Conservation (phyloP, 2,888 invertebrate species). For the Pyrrhia umbra region DNA sequence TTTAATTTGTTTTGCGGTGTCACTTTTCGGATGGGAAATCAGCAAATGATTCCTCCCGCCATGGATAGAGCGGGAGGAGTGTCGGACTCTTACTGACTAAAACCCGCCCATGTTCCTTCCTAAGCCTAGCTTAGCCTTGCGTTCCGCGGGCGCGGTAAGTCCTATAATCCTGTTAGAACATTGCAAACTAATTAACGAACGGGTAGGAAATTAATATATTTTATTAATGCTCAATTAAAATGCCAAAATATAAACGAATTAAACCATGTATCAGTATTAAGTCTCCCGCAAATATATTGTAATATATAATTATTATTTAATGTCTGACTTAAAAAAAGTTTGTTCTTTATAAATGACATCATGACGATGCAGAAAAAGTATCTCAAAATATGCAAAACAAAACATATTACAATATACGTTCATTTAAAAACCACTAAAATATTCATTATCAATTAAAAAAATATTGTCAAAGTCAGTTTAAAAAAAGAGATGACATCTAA, state of each 20-base stretch:
- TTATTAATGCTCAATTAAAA: constrained; percentile 36
- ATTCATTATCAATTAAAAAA: not conserved
- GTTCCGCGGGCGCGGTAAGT: too few species aligned
- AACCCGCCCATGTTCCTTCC: too few species aligned
- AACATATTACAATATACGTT: too few species aligned
- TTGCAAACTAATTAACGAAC: too few species aligned
- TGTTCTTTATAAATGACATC: constrained; percentile 59
- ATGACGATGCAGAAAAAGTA: constrained; percentile 10
- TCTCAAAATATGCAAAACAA: not conserved
- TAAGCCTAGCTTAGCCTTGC: too few species aligned
- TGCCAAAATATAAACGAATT: constrained; percentile 43
- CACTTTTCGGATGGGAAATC: too few species aligned
- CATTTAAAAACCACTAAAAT: not conserved
- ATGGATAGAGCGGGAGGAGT: too few species aligned
- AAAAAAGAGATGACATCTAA: constrained; percentile 5
- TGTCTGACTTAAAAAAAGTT: constrained; percentile 46
- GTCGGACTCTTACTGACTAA: too few species aligned
- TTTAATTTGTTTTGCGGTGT: too few species aligned
- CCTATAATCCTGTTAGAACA: too few species aligned
- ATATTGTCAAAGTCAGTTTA: not conserved
- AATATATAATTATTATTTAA: constrained; percentile 33
- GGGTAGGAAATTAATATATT: too few species aligned
- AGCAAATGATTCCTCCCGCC: too few species aligned
- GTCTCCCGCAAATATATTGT: constrained; percentile 29
- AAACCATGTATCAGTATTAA: constrained; percentile 48